A percentile compares a stretch with the other conserved stretches of the same genome.
These are phyloP conservation scores for Indicator indicator DNA, from an alignment of 2,113 vertebrate species.

Conservation along the genomic window DNA sequence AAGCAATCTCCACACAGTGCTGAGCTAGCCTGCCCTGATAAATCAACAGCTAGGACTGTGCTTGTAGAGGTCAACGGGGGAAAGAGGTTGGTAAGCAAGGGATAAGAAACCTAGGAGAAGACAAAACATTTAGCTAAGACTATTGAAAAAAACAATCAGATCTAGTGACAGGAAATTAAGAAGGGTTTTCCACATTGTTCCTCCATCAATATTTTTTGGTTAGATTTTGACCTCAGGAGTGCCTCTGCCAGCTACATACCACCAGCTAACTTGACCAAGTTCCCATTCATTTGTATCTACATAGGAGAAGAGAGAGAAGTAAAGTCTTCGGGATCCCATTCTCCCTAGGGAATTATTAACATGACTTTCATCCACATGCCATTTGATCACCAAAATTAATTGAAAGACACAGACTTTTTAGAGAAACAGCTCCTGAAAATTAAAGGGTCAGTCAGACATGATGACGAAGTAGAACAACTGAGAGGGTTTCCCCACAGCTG, in stretches of 20 bases:
- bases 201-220: not conserved
- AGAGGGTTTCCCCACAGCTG: not conserved
- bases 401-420: not conserved
- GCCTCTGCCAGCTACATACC: not conserved
- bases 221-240: not conserved
- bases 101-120: not conserved
- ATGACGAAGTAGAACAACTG: not conserved
- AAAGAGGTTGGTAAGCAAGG: constrained; percentile 26
- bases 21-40: constrained; percentile 77
- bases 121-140: constrained; percentile 13
- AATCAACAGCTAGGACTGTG: constrained; percentile 75
- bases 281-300: not conserved
- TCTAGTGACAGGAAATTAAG: constrained; percentile 21
- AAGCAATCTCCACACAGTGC: constrained; percentile 80
- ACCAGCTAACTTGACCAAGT: not conserved
- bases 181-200: not conserved
- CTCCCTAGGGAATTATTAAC: not conserved
- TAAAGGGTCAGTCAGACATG: not conserved
- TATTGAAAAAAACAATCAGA: not conserved
- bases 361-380: not conserved
- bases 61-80: constrained; percentile 66
- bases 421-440: not conserved
- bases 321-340: not conserved
- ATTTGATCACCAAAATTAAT: not conserved
- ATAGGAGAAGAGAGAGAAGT: not conserved